Evolutionary conservation across 2,888 invertebrate species (phyloP), one percentile per base, ranked within the genome.

Genomic region (Raillietiella orientalis): DNA sequence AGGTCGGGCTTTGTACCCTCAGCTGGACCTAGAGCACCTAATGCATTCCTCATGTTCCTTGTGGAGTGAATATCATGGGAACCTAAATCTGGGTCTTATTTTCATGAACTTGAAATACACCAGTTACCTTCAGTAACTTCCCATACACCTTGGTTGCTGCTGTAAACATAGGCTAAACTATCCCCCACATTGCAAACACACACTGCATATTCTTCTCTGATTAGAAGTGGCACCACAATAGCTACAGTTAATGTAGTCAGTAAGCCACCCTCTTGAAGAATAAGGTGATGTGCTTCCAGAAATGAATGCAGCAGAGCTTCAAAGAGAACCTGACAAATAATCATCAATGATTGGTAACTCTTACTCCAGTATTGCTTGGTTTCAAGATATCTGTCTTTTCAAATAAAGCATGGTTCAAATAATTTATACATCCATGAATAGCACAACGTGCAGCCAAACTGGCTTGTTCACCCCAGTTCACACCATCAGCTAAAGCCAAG

Each of bases 141-240:
- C 25, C 75, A 50, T 5, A 79, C 66, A n/a, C 77, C 77, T 41
- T 56, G 44, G 39, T 61, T 59, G 6, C 62, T 58, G 36, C 53
- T 56, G 47, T 71, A 74, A 29, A 79, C 66, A 41, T 74, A 79
- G n/a, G 71, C 74, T 34, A 75, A 52, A 23, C 70, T 71, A 43
- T 79, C 77, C 1, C 77, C 77, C 12, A 79, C 74, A 45, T 77
- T 79, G 41, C 75, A 74, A 25, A 66, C 63, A 42, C 77, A 77
- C 20, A 70, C 67, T 24, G 69, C 50, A 41, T 45, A 55, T 33
- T 50, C 42, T 40, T 62, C 64, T n/a, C 9, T 9, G 5, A 12
- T 5, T 23, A 23, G 24, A 24, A 66, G 40, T 24, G 66, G 66
- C 32, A 66, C 47, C 25, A 75, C 56, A 13, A 71, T 57, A 24